Base-by-base conservation (phyloP, 35 echinoderm and acorn worm genomes). In the Patiria miniata region DNA sequence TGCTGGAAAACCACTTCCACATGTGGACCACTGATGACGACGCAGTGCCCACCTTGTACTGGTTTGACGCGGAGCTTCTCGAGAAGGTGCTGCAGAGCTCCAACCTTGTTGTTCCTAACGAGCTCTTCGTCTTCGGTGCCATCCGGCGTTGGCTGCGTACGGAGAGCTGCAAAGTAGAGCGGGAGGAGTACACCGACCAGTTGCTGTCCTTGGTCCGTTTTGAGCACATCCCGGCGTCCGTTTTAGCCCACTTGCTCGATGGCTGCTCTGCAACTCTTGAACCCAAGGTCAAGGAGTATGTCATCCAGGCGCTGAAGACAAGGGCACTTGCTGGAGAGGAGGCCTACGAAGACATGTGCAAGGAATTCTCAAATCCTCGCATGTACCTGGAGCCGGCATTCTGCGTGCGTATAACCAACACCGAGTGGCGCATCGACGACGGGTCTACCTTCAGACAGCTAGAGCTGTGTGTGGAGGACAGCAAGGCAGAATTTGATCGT, bases 211-310 rank as follows among this genome's bases (percentile, higher is more conserved):
- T 83, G 37, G 57, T 90, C 30, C 80, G 88, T 17, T 81, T 76
- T 42, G 79, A 90, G 55, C 88, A 90, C 29, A 90, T 90, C 79
- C 82, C 88, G 26, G 88, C 88, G 29, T 32, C 19, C 26, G 65
- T 26, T 30, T 30, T 73, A 23, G 65, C 26, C 26, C 21, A 22
- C 26, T 34, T 73, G 29, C 34, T 34, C 14, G 7, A 32, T 26
- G 65, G 29, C 7, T 15, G 15, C 1, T 73, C 65, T 5, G 0
- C 15, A 28, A 5, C 34, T 26, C 65, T 73, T 23, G 10, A 28
- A 34, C 65, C 65, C 7, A 73, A 32, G 26, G 19, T 73, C 19
- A 73, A 73, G 65, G 65, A 73, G 65, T 30, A 14, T 9, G 9
- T 73, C 26, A 26, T 73, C 15, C 19, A 36, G 29, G 65, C 65